phyloP scores from a whole-genome alignment of 2,797 vertebrate genomes.

The Pangasius sanitwongsei region DNA sequence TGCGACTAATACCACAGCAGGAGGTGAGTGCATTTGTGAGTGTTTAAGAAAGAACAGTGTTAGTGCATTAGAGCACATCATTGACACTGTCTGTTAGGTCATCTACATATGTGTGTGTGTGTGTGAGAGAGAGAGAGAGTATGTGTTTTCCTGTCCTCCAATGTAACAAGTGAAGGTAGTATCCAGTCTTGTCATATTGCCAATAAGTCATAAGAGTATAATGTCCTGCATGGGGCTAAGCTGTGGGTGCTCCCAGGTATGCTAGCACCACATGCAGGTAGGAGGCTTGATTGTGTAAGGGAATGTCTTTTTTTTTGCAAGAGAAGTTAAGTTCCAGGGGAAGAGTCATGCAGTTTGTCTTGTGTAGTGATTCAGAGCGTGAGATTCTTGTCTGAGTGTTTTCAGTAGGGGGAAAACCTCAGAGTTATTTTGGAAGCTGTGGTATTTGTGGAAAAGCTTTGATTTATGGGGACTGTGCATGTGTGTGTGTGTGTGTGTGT shows the following conservation, averaged over 20 bases:
- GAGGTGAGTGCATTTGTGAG: conserved; percentile 68
- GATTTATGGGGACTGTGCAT: background rate
- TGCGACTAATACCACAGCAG: conserved; percentile 76
- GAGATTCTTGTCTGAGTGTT: conserved; percentile 16
- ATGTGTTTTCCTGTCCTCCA: conserved; percentile 42
- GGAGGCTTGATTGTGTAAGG: background rate
- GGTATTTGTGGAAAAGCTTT: conserved; percentile 18
- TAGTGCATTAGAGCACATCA: background rate
- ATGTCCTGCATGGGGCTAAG: background rate
- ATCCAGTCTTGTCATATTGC: background rate
- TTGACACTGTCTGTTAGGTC: background rate
- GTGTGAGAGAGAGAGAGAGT: conserved; percentile 26
- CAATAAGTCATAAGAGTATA: background rate
- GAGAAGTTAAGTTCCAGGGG: background rate
- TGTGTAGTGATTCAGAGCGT: background rate
- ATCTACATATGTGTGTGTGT: conserved; percentile 29
- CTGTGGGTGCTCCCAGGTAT: background rate
- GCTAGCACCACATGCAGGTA: background rate
- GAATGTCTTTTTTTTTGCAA: background rate
- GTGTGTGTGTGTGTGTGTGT: conserved; percentile 3
- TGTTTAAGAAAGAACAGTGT: conserved; percentile 10
- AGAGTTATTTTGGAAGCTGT: conserved; percentile 7
- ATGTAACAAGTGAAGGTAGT: conserved; percentile 12
- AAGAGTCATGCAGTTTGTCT: conserved; percentile 3
- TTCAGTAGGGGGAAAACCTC: background rate